Base-by-base conservation (phyloP, 2,113 vertebrate genomes). In the Camelus bactrianus region DNA sequence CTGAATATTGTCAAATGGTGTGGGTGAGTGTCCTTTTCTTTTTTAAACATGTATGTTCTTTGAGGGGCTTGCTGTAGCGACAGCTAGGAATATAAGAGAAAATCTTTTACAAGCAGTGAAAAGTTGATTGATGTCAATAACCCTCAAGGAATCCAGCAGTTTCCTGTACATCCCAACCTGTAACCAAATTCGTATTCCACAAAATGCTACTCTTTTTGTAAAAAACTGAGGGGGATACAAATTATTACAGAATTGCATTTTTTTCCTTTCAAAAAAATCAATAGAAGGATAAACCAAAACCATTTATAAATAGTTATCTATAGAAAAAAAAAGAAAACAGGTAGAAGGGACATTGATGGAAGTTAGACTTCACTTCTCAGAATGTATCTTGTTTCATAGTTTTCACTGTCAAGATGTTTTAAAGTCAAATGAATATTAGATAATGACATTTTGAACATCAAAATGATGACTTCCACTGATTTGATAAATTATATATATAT, bases 311-410 rank as follows among this genome's bases (percentile, higher is more conserved):
- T 60, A 4, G 28, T 90, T 91, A 86, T n/a, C 48, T 80, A 48
- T 24, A 48, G 28, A 92, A 35, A 93, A 85, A 88, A 88, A 75
- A 38, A 95, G 64, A 95, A 89, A 64, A 30, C 30, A 90, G 28
- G 35, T 65, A 13, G 4, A 93, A 69, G 48, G 19, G 62, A 72
- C 11, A 87, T 5, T 62, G 38, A 85, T 81, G 54, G 26, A 93
- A 91, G 48, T 38, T 50, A 75, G 56, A 70, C 6, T 50, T 76
- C 32, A 70, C 6, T 50, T 76, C 32, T 67, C 42, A 83, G 15
- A 92, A 70, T 38, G 64, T 64, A 60, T 16, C 60, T 62, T 75
- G 16, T 50, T 60, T 70, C 64, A 16, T 4, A 83, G 42, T 50
- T 80, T 85, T 58, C 73, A 80, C 58, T 54, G 54, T 54, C 22